These are phyloP conservation scores for Marmota flaviventris DNA, from an alignment of 2,113 vertebrate species.

Conservation along the genomic window DNA sequence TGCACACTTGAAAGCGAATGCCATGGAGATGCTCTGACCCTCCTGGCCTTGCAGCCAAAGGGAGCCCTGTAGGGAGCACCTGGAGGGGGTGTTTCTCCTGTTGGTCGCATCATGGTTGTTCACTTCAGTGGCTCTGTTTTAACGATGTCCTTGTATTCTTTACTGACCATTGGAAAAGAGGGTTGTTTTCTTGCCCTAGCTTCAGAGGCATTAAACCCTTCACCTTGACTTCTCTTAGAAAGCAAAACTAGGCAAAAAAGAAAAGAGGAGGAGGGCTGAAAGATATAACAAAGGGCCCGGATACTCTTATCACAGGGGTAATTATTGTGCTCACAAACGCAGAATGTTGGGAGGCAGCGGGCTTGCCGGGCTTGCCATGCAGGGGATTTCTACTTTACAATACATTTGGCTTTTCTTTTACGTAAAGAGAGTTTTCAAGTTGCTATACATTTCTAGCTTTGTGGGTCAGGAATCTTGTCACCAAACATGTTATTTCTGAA, in stretches of 20 bases:
- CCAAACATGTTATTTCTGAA: neutral
- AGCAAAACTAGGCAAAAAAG: slow-evolving; percentile 33
- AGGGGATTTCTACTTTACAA: neutral
- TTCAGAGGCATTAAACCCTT: slow-evolving; percentile 67
- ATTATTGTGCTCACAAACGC: neutral
- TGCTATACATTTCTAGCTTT: neutral
- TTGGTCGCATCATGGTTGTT: slow-evolving; percentile 85
- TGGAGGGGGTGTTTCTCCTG: slow-evolving; percentile 86
- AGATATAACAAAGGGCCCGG: neutral
- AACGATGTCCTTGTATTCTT: slow-evolving; percentile 78
- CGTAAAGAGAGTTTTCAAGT: neutral
- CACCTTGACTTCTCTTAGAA: slow-evolving; percentile 76
- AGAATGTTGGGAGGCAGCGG: fast-evolving
- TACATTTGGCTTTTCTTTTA: neutral
- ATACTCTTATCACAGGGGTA: neutral
- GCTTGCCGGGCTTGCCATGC: fast-evolving
- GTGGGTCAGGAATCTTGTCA: neutral
- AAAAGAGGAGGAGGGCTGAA: neutral
- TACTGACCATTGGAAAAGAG: slow-evolving; percentile 60
- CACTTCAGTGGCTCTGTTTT: slow-evolving; percentile 85
- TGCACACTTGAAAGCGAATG: slow-evolving; percentile 84
- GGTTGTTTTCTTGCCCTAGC: slow-evolving; percentile 28
- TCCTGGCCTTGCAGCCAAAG: slow-evolving; percentile 90
- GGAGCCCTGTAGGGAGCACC: slow-evolving; percentile 91
- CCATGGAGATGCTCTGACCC: slow-evolving; percentile 88